phyloP scores from a whole-genome alignment of 2,888 invertebrate genomes.

The Dicyrtomina minuta region DNA sequence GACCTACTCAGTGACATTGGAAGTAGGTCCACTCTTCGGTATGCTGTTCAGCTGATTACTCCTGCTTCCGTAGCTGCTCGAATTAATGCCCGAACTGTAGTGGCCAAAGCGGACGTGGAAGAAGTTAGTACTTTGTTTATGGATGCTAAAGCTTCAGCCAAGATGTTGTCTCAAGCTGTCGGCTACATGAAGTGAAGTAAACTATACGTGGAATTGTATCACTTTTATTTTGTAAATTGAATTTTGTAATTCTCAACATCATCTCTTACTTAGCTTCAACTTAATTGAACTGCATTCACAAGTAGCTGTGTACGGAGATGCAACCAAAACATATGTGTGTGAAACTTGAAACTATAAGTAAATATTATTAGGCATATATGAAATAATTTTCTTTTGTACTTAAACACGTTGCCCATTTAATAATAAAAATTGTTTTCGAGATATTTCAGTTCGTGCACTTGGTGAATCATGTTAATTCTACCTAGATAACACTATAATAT shows the following conservation, averaged over 20 bases:
- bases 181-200: slow-evolving; percentile 25
- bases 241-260: not conserved
- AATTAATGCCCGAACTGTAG: slow-evolving; percentile 77
- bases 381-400: not conserved
- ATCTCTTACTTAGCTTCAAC: not conserved
- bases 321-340: not conserved
- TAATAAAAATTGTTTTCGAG: not conserved
- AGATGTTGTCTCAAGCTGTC: slow-evolving; percentile 64
- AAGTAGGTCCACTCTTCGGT: slow-evolving; percentile 75
- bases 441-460: too few relatives aligned
- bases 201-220: not conserved
- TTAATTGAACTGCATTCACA: too few relatives aligned
- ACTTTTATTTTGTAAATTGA: not conserved
- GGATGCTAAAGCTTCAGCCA: slow-evolving; percentile 94
- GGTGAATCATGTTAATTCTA: too few relatives aligned
- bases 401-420: not conserved
- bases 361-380: not conserved
- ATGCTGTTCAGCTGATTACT: slow-evolving; percentile 91
- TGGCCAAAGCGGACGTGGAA: slow-evolving; percentile 77
- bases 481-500: too few relatives aligned
- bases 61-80: slow-evolving; percentile 86
- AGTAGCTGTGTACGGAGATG: too few relatives aligned
- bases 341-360: not conserved
- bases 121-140: slow-evolving; percentile 65
- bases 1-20: slow-evolving; percentile 79